Base-by-base conservation (phyloP, 2,797 vertebrate genomes). In the Myotis vivesi region DNA sequence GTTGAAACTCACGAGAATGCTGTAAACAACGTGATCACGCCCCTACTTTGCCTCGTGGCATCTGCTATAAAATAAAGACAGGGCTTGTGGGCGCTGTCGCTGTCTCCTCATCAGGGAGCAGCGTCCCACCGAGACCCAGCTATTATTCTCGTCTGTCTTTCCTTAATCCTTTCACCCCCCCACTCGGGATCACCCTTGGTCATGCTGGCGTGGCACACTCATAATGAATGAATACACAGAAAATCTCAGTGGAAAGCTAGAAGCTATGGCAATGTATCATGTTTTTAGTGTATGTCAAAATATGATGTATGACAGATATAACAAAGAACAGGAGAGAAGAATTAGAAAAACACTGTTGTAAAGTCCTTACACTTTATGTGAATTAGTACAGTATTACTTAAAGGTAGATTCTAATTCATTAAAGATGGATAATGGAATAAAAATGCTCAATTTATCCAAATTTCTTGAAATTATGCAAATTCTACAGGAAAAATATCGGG, bases 221-320 rank as follows among this genome's bases (percentile, higher is more conserved):
- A 17, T 25, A 41, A 30, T 69, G 57, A 84, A 33, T 6, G 55
- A 62, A 38, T 46, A 87, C 59, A 84, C 0, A 38, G 64, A n/a
- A 82, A 89, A 25, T 59, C 44, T 80, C 53, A 81, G 57, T 12
- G 7, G 55, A 75, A 44, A 11, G 30, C 7, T 0, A 71, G 20
- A 77, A 17, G 77, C n/a, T 23, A 19, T 5, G 38, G 72, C 15
- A 23, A 12, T 6, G 16, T 1, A 53, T 6, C 28, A 11, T 33
- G 38, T 57, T 30, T 36, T 13, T 0, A 20, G 57, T 1, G 16
- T 30, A 8, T 1, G 3, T 77, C 4, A 57, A 55, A 90, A 25
- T 46, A 20, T 2, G 12, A 49, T 0, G 0, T 8, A 22, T 17
- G 36, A 28, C 4, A 59, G 76, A 30, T 6, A 6, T 15, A 33